Evolutionary conservation across 2,113 vertebrate genomes (phyloP), one percentile per base, ranked within the genome.

Genomic region (Stegostoma tigrinum): DNA sequence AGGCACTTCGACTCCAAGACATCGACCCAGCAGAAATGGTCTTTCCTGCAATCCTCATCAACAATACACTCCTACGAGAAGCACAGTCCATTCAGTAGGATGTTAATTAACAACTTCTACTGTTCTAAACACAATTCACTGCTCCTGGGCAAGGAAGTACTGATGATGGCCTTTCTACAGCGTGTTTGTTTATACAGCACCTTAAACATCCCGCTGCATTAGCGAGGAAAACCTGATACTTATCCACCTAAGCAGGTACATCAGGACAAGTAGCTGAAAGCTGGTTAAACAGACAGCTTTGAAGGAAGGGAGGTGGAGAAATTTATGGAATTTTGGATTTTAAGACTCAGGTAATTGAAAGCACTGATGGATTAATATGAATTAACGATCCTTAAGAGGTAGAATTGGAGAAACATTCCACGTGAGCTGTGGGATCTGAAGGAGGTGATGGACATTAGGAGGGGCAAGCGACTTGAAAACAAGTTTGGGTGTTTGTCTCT

Each of bases 31-130:
- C 99, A 99, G 0, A 98, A 99, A 15, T 96, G 97, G 90, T 97
- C 97, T 8, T 96, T 97, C 34, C 97, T 98, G 45, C 99, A 99
- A 97, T 99, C 98, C 96, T 98, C 98, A 0, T 98, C 97, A 42
- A 98, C 98, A 96, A 98, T 97, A 67, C 99, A 99, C 70, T 98
- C 98, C 99, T 99, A 96, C 2, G 48, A 90, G 66, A 70, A 93
- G 64, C 52, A 91, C 52, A 91, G 34, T 61, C 87, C 52, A 34
- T 64, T 34, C 34, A 91, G 5, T 19, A 15, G 6, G 14, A 34
- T 55, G 61, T 55, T 34, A 86, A 30, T 19, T 83, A 83, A 42
- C 80, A 21, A 17, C n/a, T 7, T 38, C 80, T 21, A 21, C n/a
- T 21, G 4, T 21, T 42, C 19, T 30, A 83, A 5, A 42, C 38